These are phyloP conservation scores for Conger conger DNA, from an alignment of 2,113 vertebrate genomes.

Conservation along the genomic window DNA sequence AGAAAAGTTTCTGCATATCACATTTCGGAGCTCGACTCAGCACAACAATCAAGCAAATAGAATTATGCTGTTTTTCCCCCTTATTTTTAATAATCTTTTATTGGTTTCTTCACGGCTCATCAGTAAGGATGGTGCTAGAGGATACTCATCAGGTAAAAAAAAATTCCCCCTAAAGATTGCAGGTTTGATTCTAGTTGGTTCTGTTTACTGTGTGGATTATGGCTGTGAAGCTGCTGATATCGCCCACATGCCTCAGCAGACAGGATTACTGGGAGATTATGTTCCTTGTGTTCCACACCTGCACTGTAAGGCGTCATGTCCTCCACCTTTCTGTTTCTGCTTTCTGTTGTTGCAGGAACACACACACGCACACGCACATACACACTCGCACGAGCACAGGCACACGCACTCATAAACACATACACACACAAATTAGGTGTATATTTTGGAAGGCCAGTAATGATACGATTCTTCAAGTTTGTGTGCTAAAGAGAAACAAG, in stretches of 20 bases:
- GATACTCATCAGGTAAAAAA: neutral
- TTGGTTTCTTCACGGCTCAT: neutral
- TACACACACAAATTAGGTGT: neutral
- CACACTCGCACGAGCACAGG: slow-evolving; percentile 24
- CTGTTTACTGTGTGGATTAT: slow-evolving; percentile 52
- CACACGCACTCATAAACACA: neutral
- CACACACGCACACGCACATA: slow-evolving; percentile 8
- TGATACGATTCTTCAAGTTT: too few species aligned
- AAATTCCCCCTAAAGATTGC: slow-evolving; percentile 15
- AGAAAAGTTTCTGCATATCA: neutral
- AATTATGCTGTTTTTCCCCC: neutral
- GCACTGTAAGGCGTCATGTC: slow-evolving; percentile 46
- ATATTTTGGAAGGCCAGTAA: neutral
- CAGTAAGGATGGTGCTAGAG: neutral
- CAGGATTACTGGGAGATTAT: slow-evolving; percentile 71
- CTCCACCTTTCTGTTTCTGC: slow-evolving; percentile 40
- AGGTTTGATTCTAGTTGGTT: slow-evolving; percentile 31
- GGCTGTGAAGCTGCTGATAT: slow-evolving; percentile 57
- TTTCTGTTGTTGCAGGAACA: neutral
- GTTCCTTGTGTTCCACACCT: slow-evolving; percentile 56
- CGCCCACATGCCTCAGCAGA: slow-evolving; percentile 56
- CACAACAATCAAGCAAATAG: neutral
- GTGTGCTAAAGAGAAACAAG: too few species aligned
- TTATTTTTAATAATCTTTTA: neutral
- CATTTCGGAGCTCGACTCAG: neutral